phyloP scores from a whole-genome alignment of 2,888 invertebrate species.

The Leptinotarsa tumamoca region DNA sequence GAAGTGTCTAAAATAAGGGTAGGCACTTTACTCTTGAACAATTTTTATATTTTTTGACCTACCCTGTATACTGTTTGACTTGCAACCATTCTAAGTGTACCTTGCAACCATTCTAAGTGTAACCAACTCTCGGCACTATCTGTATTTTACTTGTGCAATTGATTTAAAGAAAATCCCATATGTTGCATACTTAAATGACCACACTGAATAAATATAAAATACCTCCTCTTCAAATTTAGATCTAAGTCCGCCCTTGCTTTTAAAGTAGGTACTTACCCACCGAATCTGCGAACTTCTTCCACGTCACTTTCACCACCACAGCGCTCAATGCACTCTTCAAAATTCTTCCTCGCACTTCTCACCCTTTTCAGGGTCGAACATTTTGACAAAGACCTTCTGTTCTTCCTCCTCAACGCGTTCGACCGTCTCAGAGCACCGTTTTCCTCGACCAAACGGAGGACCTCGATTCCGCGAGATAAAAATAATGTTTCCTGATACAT shows the following conservation, averaged over 20 bases:
- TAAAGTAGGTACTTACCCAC: conserved; percentile 18
- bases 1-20: too few species aligned
- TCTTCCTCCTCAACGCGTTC: conserved; percentile 46
- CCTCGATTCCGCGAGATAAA: conserved; percentile 41
- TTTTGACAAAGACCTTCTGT: conserved; percentile 34
- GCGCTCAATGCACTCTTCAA: conserved; percentile 43
- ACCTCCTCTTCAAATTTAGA: background rate
- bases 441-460: conserved; percentile 32
- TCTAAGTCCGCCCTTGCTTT: background rate
- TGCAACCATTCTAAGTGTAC: too few species aligned
- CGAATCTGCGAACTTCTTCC: conserved; percentile 22
- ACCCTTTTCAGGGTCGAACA: conserved; percentile 39
- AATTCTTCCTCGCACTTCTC: conserved; percentile 39
- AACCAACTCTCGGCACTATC: too few species aligned
- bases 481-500: conserved; percentile 40
- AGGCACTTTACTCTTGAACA: too few species aligned
- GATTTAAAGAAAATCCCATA: too few species aligned
- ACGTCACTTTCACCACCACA: conserved; percentile 37
- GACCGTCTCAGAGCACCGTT: conserved; percentile 45
- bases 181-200: too few species aligned
- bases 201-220: background rate
- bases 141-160: too few species aligned
- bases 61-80: too few species aligned
- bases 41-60: too few species aligned
- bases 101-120: too few species aligned